Evolutionary conservation across 1,140 invertebrate genomes (phyloP).

Genomic region (Paraescarpia echinospica): DNA sequence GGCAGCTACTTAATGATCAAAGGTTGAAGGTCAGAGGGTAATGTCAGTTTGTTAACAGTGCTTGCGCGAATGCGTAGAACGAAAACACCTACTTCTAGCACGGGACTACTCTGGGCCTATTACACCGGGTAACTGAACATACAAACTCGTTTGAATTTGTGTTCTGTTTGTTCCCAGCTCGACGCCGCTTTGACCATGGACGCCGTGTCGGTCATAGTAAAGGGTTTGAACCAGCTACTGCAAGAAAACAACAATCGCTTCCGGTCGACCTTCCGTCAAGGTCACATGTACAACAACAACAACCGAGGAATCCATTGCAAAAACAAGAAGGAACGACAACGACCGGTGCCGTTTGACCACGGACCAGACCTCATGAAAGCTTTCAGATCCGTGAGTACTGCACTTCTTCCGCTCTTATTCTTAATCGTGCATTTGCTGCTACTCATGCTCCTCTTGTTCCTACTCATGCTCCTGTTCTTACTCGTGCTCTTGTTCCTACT

Average conservation of each 20-base stretch:
- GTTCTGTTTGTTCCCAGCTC: constrained; percentile 36
- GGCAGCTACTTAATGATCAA: no score
- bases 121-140: no score
- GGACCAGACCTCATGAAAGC: constrained; percentile 16
- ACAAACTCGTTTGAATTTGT: background rate
- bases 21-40: no score
- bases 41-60: no score
- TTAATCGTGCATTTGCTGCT: background rate
- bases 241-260: constrained; percentile 40
- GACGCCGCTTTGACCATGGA: constrained; percentile 50
- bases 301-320: constrained; percentile 47
- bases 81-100: no score
- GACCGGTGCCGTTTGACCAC: background rate
- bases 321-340: background rate
- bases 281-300: constrained; percentile 47
- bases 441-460: background rate
- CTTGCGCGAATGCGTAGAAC: no score
- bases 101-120: no score
- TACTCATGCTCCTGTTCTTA: background rate
- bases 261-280: constrained; percentile 47
- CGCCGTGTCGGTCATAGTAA: constrained; percentile 41
- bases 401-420: background rate
- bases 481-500: background rate
- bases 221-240: constrained; percentile 42
- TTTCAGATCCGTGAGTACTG: constrained; percentile 19